Percentiles rank a stretch among this genome's conserved stretches.
These are phyloP conservation scores for Galeopsomyia nigrocyanea DNA, from an alignment of 2,888 invertebrate genomes.

Conservation along the genomic window DNA sequence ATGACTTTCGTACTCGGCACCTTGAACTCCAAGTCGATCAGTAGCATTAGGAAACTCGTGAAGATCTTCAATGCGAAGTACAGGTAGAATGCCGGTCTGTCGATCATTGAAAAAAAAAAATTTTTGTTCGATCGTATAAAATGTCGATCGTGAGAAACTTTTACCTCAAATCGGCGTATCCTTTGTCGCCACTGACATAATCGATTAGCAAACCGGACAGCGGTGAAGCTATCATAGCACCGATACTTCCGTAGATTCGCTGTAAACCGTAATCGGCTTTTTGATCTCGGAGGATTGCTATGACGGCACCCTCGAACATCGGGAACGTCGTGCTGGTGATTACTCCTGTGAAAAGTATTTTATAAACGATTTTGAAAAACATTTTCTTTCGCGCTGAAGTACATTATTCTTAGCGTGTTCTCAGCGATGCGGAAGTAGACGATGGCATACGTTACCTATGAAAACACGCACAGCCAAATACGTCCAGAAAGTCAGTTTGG, in stretches of 20 bases:
- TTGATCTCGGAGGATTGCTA: conserved; percentile 81
- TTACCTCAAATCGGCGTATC: conserved; percentile 81
- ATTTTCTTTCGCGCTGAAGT: too few species aligned
- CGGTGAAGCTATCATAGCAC: conserved; percentile 85
- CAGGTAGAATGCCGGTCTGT: conserved; percentile 83
- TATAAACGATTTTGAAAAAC: too few species aligned
- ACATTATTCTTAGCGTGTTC: too few species aligned
- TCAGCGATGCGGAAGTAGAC: too few species aligned
- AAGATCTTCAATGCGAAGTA: conserved; percentile 79
- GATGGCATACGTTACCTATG: conserved; percentile 62
- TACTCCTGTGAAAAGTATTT: conserved; percentile 69
- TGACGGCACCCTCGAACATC: conserved; percentile 86
- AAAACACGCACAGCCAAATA: conserved; percentile 76
- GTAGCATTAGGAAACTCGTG: conserved; percentile 78
- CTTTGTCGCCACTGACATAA: conserved; percentile 78
- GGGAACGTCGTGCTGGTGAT: conserved; percentile 83
- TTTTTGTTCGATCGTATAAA: neutral
- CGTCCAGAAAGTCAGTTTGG: conserved; percentile 79
- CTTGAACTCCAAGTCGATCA: conserved; percentile 83
- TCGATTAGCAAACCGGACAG: conserved; percentile 82
- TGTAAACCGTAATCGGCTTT: conserved; percentile 84
- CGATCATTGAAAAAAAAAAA: too few species aligned
- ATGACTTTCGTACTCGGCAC: conserved; percentile 80
- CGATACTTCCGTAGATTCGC: conserved; percentile 81
- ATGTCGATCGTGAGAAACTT: conserved; percentile 8